Evolutionary conservation across 1,140 invertebrate species (phyloP), one percentile per base, ranked within the genome.

Genomic region (Tribolium madens): DNA sequence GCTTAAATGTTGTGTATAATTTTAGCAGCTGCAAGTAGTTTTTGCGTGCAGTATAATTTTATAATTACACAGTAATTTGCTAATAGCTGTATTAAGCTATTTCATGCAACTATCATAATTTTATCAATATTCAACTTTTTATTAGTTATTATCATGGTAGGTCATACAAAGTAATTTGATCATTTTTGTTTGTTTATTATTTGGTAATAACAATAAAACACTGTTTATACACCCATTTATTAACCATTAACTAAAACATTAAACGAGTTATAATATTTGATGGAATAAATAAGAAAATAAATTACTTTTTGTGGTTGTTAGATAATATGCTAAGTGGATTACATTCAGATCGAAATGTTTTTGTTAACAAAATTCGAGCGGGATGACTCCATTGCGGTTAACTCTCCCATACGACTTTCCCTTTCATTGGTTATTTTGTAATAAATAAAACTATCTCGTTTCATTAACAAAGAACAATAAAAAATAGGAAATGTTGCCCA

Each of bases 401-500:
- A 57, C 52, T 42, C 14, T 57, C 18, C 50, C 53, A 64, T 13
- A 64, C 26, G 18, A 64, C 57, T 64, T 64, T 64, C 57, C 18
- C 57, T 64, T 64, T 64, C 57, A 33, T 31, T 33, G 26, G 21
- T 64, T 64, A 64, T 64, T 64, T 64, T 64, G 57, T 64, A 64
- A 64, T 4, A 64, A 31, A 64, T 9, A 33, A 33, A 15, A n/a
- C 1, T 57, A 26, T 33, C 31, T 26, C 6, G 21, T 26, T 26
- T 5, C 21, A 26, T 3, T 26, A 26, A 3, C 21, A n/a, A n/a
- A 26, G 21, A 4, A 26, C 21, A 26, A 64, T 36, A 33, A 31
- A 64, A 13, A 64, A 14, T 64, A 33, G n/a, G 36, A 64, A 33
- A 31, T 33, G 33, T 4, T 26, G 21, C n/a, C 31, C 17, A 33